Base-by-base conservation (phyloP, 2,113 vertebrate genomes). In the Corythornis vintsioides region DNA sequence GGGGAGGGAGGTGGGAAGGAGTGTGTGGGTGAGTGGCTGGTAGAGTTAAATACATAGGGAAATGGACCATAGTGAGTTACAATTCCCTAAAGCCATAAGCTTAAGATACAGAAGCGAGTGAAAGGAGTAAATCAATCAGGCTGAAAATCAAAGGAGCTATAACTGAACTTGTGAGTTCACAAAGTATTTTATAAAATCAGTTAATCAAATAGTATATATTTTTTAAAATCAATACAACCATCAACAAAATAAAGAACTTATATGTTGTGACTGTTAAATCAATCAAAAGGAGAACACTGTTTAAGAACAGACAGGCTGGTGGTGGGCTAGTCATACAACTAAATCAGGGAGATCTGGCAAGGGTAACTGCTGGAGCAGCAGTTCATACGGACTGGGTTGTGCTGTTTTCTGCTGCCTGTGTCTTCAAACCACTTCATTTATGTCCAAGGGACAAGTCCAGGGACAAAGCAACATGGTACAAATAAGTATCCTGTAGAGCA, bases 391-490 rank as follows among this genome's bases (percentile, higher is more conserved):
- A 18, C 52, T 60, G 57, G 24, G 7, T 16, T 72, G 31, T 42
- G 6, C 13, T 47, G 2, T 50, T 83, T 25, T 64, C 29, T 38
- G 9, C 3, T 28, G 5, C 8, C 52, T 71, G 13, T 38, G 47
- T 38, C 61, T 92, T 17, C 60, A 72, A 67, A 76, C 50, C 11
- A 24, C n/a, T 61, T 40, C 5, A 43, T 28, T 38, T 63, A 77
- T 1, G 3, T 53, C 35, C 40, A 26, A 0, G 0, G 43, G 43
- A 55, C 13, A 63, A 93, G 28, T 15, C 15, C 42, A 66, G 26
- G 59, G 29, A 83, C 35, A 82, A 85, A 25, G 19, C 31, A 80
- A 20, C 6, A 4, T 7, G 3, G 15, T 33, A 19, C 22, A 75
- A 35, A 6, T 61, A 73, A 80, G 56, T 55, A 59, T 18, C 47